Base-by-base conservation (phyloP, 2,888 invertebrate species). In the Seira musarum region DNA sequence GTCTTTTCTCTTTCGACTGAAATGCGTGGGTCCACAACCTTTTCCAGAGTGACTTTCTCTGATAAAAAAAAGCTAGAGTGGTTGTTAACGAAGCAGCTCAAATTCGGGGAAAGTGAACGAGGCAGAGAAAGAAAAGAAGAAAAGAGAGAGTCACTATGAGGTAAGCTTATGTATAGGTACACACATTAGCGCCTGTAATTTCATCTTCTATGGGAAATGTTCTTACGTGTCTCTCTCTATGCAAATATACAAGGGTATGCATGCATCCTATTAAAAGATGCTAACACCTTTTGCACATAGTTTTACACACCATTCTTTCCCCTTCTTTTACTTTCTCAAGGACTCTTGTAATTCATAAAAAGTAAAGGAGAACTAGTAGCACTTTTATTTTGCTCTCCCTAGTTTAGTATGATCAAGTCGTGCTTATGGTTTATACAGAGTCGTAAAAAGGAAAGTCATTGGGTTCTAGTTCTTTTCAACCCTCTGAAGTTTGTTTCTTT, bases 241-340 rank as follows among this genome's bases (percentile, higher is more conserved):
- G 35, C 24, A 6, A 68, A 49, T 67, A n/a, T n/a, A n/a, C n/a
- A n/a, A n/a, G n/a, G n/a, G n/a, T n/a, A n/a, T n/a, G n/a, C n/a
- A 60, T 70, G 49, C 19, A 53, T 64, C 22, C 67, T 67, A 40
- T 67, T 67, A 67, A 40, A 46, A 63, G 21, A 24, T 6, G 15
- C 19, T 10, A 3, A 2, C 2, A n/a, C 30, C 17, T 75, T 68
- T 68, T 67, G 63, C 75, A 75, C 75, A 61, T 68, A 61, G 15
- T 75, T 75, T 75, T 68, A 67, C 66, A 66, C 73, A 65, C 66
- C 73, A 73, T 73, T n/a, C n/a, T n/a, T n/a, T n/a, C 66, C 66
- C 57, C 19, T 10, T 35, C 73, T 72, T 72, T 63, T 75, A 61
- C 69, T 68, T 40, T 66, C 60, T 60, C 74, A 61, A 74, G 60